Percentiles rank a stretch among this genome's conserved stretches.
phyloP scores from a whole-genome alignment of 2,888 invertebrate species.

The Miltochrista miniata region DNA sequence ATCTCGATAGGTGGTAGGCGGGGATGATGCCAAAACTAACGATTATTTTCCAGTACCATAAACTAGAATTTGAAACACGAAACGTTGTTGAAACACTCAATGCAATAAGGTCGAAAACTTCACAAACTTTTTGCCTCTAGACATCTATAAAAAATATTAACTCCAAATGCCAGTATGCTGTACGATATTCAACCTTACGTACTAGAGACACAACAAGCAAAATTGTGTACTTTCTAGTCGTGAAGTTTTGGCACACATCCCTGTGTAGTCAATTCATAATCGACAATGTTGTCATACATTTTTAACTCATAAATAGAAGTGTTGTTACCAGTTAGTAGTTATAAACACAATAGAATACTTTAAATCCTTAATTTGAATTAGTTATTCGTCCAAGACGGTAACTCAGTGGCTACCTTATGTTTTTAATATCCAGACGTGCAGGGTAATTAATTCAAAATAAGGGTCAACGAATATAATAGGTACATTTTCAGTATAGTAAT shows the following conservation, averaged over 20 bases:
- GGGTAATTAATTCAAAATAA: conserved; percentile 53
- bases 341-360: conserved; percentile 33
- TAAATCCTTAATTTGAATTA: conserved; percentile 52
- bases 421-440: conserved; percentile 25
- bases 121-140: no score
- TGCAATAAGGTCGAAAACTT: no score
- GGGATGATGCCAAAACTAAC: conserved; percentile 42
- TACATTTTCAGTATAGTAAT: conserved; percentile 16
- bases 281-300: conserved; percentile 54
- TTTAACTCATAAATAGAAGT: conserved; percentile 52
- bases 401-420: conserved; percentile 6
- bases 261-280: conserved; percentile 66
- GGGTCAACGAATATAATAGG: conserved; percentile 28
- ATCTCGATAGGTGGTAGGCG: conserved; percentile 60
- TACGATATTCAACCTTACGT: not conserved
- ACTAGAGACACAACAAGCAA: not conserved
- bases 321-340: conserved; percentile 76
- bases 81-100: no score
- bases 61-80: no score
- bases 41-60: no score
- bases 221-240: conserved; percentile 5
- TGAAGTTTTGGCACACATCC: conserved; percentile 35
- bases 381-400: conserved; percentile 27
- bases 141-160: no score
- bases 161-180: no score